A percentile compares a stretch with the other conserved stretches of the same genome.
These are phyloP conservation scores for Drosophila dunni DNA, from an alignment of 1,140 invertebrate genomes.

Conservation along the genomic window DNA sequence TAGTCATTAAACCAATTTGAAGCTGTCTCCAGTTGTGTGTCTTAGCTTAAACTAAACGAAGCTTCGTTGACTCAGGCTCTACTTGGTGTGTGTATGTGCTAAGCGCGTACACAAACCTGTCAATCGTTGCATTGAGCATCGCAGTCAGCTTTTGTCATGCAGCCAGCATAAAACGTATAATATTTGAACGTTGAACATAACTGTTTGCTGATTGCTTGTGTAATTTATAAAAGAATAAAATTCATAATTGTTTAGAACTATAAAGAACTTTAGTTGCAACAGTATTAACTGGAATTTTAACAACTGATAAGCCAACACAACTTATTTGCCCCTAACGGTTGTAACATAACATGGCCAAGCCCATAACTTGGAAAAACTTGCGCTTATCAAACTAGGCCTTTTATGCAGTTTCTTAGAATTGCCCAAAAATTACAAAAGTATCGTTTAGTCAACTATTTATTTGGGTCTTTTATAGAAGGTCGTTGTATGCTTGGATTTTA, in stretches of 20 bases:
- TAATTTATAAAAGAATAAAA: background rate
- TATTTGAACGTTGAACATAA: background rate
- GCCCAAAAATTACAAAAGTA: background rate
- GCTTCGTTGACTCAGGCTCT: background rate
- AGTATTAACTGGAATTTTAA: slow-evolving; percentile 5
- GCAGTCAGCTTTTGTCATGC: slow-evolving; percentile 28
- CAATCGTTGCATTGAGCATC: background rate
- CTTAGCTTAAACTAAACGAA: background rate
- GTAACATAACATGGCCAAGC: slow-evolving; percentile 23
- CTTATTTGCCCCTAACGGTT: background rate
- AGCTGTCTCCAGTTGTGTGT: no score
- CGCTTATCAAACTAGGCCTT: slow-evolving; percentile 27
- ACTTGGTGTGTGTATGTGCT: slow-evolving; percentile 5
- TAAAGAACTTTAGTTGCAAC: background rate
- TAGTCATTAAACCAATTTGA: no score
- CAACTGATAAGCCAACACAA: slow-evolving; percentile 32
- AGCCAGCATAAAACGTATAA: background rate
- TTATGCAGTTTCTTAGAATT: slow-evolving; percentile 36
- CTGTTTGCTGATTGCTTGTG: no score
- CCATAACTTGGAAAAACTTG: slow-evolving; percentile 10
- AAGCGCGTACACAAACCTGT: slow-evolving; percentile 5
- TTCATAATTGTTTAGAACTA: background rate
- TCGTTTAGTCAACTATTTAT: slow-evolving; percentile 24
- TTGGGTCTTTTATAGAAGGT: slow-evolving; percentile 8
- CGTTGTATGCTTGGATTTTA: slow-evolving; percentile 18